A percentile compares a stretch with the other conserved stretches of the same genome.
Evolutionary conservation across 2,113 vertebrate species (phyloP).

Genomic region (Mugil cephalus): DNA sequence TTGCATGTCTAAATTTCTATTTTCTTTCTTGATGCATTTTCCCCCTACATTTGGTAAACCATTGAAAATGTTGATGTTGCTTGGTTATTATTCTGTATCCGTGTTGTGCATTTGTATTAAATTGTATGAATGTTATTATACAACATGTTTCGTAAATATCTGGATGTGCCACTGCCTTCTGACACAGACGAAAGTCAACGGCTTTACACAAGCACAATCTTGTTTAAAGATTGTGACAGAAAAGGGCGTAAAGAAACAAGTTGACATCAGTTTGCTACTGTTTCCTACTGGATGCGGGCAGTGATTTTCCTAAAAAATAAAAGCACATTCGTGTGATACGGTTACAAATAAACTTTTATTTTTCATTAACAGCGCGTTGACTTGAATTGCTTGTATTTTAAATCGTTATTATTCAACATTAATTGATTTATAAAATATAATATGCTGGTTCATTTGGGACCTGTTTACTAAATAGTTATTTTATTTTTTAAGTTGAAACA

Average conservation of each 20-base stretch:
- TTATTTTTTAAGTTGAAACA: slow-evolving; percentile 24
- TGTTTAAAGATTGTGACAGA: not conserved
- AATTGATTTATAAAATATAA: fast-evolving
- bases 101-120: no score
- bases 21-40: no score
- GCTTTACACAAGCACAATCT: not conserved
- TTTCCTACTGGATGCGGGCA: slow-evolving; percentile 22
- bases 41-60: no score
- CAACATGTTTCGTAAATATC: no score
- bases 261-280: not conserved
- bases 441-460: not conserved
- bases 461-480: not conserved
- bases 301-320: slow-evolving; percentile 51
- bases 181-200: not conserved
- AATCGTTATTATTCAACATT: fast-evolving
- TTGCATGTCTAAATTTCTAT: no score
- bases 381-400: not conserved
- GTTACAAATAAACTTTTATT: not conserved
- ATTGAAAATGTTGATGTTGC: no score
- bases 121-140: no score
- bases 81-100: no score
- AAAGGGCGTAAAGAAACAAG: slow-evolving; percentile 8
- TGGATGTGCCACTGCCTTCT: not conserved
- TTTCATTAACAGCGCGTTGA: not conserved
- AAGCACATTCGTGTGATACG: not conserved